Percentiles rank a stretch among this genome's conserved stretches.
Conservation (phyloP, 2,113 vertebrate species). For the Columba livia region DNA sequence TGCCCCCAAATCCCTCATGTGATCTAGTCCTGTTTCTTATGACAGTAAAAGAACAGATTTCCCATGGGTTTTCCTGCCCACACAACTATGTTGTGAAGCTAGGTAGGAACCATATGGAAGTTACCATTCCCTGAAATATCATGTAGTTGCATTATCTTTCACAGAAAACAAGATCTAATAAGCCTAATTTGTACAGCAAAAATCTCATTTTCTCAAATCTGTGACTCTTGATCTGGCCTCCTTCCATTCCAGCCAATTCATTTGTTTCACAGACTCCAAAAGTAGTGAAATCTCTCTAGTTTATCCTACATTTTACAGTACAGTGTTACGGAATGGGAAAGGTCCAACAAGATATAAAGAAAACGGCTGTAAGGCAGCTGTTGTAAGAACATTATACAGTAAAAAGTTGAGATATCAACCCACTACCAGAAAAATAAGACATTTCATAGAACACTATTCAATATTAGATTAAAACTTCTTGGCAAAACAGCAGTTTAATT, state of each 20-base stretch:
- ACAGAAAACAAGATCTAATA: not conserved
- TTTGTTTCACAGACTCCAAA: not conserved
- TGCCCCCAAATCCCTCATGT: not conserved
- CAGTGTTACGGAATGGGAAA: not conserved
- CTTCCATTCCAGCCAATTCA: not conserved
- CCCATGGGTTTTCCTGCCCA: not conserved
- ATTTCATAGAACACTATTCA: not conserved
- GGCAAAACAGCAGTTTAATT: not conserved
- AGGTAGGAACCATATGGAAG: not conserved
- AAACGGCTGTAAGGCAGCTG: not conserved
- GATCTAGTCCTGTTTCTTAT: not conserved
- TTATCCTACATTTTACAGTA: not conserved
- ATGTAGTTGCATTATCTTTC: not conserved
- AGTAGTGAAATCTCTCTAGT: not conserved
- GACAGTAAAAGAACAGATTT: not conserved
- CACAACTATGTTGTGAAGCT: not conserved
- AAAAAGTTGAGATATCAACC: not conserved
- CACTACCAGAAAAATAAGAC: not conserved
- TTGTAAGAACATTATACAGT: not conserved
- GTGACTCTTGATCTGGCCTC: not conserved
- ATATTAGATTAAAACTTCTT: not conserved
- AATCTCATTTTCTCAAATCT: not conserved
- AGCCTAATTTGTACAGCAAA: not conserved
- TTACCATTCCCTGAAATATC: not conserved
- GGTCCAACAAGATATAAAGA: not conserved